Evolutionary conservation across 1,140 invertebrate genomes (phyloP), one percentile per base, ranked within the genome.

Genomic region (Melanaphis sacchari): DNA sequence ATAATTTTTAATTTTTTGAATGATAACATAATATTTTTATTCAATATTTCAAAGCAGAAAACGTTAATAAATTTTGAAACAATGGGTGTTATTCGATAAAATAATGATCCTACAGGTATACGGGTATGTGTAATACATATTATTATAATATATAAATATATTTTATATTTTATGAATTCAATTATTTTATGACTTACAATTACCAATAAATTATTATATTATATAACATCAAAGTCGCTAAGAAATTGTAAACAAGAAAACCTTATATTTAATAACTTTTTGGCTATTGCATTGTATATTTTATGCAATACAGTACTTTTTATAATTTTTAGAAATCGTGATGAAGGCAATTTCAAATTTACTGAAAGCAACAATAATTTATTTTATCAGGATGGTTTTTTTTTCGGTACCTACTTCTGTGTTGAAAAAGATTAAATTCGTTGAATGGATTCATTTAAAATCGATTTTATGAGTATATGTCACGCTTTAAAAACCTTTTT

Each of bases 401-500:
- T 76, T 38, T 82, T 82, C 18, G 21, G 36, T 82, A 82, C 6
- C 2, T 82, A 59, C 26, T 9, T 26, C 6, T 49, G 46, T 49
- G 21, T 82, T 38, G 2, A 38, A 81, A 81, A 82, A 82, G 36
- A 82, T 82, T 82, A 82, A 21, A 82, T 38, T 82, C 7, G 22
- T 82, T 82, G 76, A 38, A 82, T 38, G 76, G 36, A 38, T 38
- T 82, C 36, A 38, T 82, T 38, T 38, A 82, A 82, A 82, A 82
- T 82, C 76, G 76, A 82, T 82, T 82, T 82, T 38, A 82, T 38
- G 36, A 82, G 76, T 38, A 38, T 82, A 38, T 82, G 76, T 82
- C 76, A 82, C 76, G 76, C 76, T 82, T 38, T 82, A 24, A 38
- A 82, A 9, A 82, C 76, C 21, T 22, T 36, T 82, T 38, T 82